Evolutionary conservation across 2,888 invertebrate species (phyloP), one percentile per base, ranked within the genome.

Genomic region (Pycnomerus fuliginosus): DNA sequence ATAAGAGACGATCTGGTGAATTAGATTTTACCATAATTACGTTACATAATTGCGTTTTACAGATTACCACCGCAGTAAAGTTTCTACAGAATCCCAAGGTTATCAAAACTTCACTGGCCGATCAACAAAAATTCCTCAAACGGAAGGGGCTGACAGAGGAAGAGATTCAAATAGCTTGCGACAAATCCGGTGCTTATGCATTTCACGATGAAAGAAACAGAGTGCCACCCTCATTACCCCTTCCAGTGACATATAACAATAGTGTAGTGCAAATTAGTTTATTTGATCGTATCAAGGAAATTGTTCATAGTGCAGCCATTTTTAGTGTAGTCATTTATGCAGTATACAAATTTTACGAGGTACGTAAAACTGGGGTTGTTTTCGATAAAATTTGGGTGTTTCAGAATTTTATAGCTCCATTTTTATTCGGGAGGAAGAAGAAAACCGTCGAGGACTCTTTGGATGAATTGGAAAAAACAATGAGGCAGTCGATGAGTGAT

Each of bases 11-110:
- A n/a, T n/a, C n/a, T n/a, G n/a, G n/a, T n/a, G n/a, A n/a, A n/a
- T n/a, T n/a, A n/a, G n/a, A n/a, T n/a, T n/a, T n/a, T n/a, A n/a
- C n/a, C n/a, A n/a, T n/a, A n/a, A n/a, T n/a, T n/a, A n/a, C n/a
- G n/a, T n/a, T n/a, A n/a, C n/a, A n/a, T n/a, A n/a, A n/a, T n/a
- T n/a, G n/a, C n/a, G n/a, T n/a, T n/a, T n/a, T n/a, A n/a, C n/a
- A n/a, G n/a, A n/a, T n/a, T n/a, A n/a, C n/a, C 56, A 91, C 91
- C 8, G 92, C 92, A 3, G 81, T 91, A 2, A 89, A 87, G 63
- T 93, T 93, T 74, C 74, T 93, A 35, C 82, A 85, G 68, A 92
- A 92, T 74, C 85, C 87, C n/a, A 89, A 85, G 68, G 90, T 93
- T 1, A 79, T 82, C 35, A 76, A 80, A 53, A 89, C 87, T 58